phyloP scores from a whole-genome alignment of 2,888 invertebrate species.

The Erebia ligea region DNA sequence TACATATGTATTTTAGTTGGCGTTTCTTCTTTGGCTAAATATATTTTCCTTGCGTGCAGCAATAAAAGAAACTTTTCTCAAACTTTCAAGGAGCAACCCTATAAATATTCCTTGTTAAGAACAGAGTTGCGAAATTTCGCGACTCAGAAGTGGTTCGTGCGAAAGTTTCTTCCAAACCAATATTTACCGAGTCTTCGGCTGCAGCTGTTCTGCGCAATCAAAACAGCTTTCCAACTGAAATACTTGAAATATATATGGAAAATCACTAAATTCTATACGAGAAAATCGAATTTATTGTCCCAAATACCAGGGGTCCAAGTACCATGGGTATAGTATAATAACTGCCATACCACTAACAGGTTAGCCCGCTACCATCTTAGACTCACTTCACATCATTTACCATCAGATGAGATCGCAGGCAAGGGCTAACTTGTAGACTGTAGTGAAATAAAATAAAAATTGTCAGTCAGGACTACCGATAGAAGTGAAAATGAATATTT shows the following conservation, averaged over 20 bases:
- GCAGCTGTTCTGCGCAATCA: constrained; percentile 6
- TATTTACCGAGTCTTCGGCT: constrained; percentile 12
- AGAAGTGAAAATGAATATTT: too few species aligned
- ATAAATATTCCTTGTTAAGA: constrained; percentile 15
- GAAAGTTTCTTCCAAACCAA: constrained; percentile 18
- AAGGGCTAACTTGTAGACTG: too few species aligned
- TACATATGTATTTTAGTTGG: too few species aligned
- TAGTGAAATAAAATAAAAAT: not conserved
- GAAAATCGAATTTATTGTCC: too few species aligned
- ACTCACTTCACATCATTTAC: not conserved
- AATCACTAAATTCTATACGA: too few species aligned
- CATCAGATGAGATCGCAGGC: not conserved
- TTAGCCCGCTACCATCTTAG: too few species aligned
- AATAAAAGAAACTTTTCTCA: not conserved
- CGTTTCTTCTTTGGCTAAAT: not conserved
- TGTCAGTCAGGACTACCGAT: too few species aligned
- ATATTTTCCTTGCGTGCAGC: not conserved
- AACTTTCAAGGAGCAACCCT: not conserved
- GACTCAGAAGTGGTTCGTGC: constrained; percentile 15
- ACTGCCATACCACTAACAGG: too few species aligned
- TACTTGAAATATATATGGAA: not conserved
- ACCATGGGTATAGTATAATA: too few species aligned
- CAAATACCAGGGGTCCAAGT: too few species aligned
- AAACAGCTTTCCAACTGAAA: not conserved
- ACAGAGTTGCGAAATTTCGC: not conserved